Evolutionary conservation across 2,113 vertebrate species (phyloP).

Genomic region (Nothoprocta pentlandii): DNA sequence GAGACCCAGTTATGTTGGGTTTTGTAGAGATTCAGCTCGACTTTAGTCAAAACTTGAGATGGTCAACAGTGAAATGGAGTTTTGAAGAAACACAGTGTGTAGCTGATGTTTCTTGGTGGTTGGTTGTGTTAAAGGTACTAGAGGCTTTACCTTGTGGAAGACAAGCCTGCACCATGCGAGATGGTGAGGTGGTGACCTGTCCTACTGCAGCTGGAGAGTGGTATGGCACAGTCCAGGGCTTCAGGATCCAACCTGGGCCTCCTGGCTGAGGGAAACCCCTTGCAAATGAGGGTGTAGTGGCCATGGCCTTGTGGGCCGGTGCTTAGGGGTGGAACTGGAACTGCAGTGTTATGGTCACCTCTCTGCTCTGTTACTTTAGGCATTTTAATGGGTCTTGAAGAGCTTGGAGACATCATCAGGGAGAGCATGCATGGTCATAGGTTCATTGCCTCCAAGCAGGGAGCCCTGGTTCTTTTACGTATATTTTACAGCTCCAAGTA

Average conservation of each 20-base stretch:
- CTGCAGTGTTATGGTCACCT: neutral
- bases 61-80: neutral
- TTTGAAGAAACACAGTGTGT: neutral
- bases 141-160: neutral
- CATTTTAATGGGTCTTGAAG: fast-evolving
- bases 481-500: neutral
- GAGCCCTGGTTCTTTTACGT: neutral
- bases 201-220: neutral
- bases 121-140: neutral
- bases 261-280: fast-evolving
- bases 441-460: neutral
- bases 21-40: neutral
- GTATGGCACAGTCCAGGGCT: neutral
- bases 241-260: neutral
- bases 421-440: fast-evolving
- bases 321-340: fast-evolving
- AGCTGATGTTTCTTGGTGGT: no score
- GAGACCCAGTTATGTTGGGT: neutral
- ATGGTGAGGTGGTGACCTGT: neutral
- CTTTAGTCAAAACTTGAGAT: neutral
- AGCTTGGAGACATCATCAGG: neutral
- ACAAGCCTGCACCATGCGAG: neutral
- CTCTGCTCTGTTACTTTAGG: neutral
- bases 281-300: neutral
- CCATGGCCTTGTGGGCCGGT: neutral